phyloP scores from a whole-genome alignment of 1,140 invertebrate species.

The Asobara japonica region DNA sequence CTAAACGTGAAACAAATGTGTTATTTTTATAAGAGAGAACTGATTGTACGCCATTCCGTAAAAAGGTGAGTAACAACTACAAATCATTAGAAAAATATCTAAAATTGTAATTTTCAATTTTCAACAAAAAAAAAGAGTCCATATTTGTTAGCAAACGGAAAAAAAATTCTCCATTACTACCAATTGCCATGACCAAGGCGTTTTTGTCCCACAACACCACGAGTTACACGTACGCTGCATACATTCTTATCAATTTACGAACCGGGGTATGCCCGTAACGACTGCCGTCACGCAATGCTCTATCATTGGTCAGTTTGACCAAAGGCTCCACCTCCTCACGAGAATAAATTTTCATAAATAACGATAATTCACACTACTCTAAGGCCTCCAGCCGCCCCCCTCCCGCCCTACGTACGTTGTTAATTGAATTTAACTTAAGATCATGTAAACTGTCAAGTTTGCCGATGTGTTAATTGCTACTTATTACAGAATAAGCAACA shows the following conservation, averaged over 20 bases:
- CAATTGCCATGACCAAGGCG: not conserved
- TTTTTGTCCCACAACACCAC: conserved; percentile 12
- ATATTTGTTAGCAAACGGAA: not conserved
- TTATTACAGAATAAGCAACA: not conserved
- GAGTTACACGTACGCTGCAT: conserved; percentile 46
- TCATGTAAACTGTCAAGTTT: conserved; percentile 16
- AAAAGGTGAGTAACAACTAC: too few relatives aligned
- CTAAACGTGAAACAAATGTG: too few relatives aligned
- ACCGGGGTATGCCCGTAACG: conserved; percentile 49
- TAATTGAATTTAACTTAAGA: conserved; percentile 49
- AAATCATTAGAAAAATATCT: too few relatives aligned
- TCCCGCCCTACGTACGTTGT: not conserved
- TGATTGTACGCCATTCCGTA: not conserved
- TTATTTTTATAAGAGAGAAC: not conserved
- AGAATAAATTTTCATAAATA: conserved; percentile 63
- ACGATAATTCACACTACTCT: conserved; percentile 45
- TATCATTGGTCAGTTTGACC: conserved; percentile 52
- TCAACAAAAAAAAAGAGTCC: not conserved
- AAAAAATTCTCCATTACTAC: conserved; percentile 1
- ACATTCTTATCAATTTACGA: conserved; percentile 62
- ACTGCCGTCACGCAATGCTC: conserved; percentile 55
- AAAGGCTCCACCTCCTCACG: conserved; percentile 57
- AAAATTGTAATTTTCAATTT: not conserved
- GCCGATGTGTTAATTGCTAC: not conserved
- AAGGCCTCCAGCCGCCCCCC: not conserved